These are phyloP conservation scores for Tursiops truncatus DNA, from an alignment of 2,113 vertebrate genomes.

Conservation along the genomic window DNA sequence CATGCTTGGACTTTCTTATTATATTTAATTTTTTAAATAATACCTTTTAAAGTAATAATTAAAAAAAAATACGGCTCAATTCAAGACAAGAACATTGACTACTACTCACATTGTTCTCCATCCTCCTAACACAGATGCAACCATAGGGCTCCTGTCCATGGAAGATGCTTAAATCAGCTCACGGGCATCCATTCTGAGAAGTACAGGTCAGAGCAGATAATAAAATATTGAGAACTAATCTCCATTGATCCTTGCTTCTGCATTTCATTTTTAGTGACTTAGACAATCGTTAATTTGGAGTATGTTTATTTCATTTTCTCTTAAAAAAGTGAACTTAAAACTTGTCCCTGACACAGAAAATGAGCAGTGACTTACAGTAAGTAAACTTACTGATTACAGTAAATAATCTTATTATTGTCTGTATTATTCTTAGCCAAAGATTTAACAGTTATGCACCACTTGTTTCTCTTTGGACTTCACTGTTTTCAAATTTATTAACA, in stretches of 20 bases:
- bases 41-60: not conserved
- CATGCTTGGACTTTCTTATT: not conserved
- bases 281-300: not conserved
- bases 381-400: no score
- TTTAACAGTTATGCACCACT: no score
- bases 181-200: not conserved
- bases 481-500: not conserved
- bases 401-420: not conserved
- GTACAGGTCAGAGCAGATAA: not conserved
- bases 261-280: not conserved
- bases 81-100: not conserved
- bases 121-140: not conserved
- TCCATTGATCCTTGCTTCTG: accelerated
- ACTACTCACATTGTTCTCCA: not conserved
- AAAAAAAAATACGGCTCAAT: not conserved
- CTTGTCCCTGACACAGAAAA: not conserved
- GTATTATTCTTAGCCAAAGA: not conserved
- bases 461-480: not conserved
- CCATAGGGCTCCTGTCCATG: not conserved
- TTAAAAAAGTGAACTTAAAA: not conserved
- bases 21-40: not conserved
- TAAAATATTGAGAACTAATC: no score
- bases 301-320: not conserved
- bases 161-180: not conserved
- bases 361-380: not conserved